Evolutionary conservation across 2,888 invertebrate genomes (phyloP).

Genomic region (Hermaeophaga mercurialis): DNA sequence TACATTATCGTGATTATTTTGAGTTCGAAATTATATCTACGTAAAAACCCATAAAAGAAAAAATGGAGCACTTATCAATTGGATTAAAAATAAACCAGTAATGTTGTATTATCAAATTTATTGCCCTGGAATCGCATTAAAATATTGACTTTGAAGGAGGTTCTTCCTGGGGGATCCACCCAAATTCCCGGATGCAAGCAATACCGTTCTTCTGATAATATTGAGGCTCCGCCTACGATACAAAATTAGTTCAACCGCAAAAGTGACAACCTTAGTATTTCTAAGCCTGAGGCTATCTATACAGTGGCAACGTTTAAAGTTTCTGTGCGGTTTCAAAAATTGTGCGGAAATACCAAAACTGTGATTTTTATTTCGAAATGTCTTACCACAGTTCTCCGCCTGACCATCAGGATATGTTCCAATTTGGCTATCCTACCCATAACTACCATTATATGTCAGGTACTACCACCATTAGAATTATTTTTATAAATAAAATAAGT

Average conservation of each 20-base stretch:
- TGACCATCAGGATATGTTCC: conserved; percentile 50
- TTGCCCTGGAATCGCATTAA: conserved; percentile 15
- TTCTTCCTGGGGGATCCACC: conserved; percentile 38
- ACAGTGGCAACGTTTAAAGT: conserved; percentile 29
- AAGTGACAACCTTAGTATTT: conserved; percentile 36
- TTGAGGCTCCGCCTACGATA: conserved; percentile 37
- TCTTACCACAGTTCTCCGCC: conserved; percentile 50
- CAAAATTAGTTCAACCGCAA: conserved; percentile 41
- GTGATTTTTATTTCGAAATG: conserved; percentile 38
- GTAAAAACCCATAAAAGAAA: conserved; percentile 5
- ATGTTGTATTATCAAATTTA: conserved; percentile 21
- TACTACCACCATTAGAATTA: conserved; percentile 25
- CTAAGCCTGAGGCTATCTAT: conserved; percentile 37
- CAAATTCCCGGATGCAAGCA: conserved; percentile 39
- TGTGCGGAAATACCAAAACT: conserved; percentile 12
- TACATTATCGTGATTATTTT: not conserved
- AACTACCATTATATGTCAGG: conserved; percentile 51
- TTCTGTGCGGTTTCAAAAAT: conserved; percentile 19
- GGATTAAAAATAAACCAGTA: conserved; percentile 17
- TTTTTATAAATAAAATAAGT: conserved; percentile 17
- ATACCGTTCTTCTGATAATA: conserved; percentile 25
- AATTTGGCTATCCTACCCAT: conserved; percentile 49
- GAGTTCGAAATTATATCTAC: not conserved
- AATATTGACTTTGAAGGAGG: conserved; percentile 40
- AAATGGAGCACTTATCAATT: conserved; percentile 6